phyloP scores from a whole-genome alignment of 2,113 vertebrate species.

The Oophaga pumilio region DNA sequence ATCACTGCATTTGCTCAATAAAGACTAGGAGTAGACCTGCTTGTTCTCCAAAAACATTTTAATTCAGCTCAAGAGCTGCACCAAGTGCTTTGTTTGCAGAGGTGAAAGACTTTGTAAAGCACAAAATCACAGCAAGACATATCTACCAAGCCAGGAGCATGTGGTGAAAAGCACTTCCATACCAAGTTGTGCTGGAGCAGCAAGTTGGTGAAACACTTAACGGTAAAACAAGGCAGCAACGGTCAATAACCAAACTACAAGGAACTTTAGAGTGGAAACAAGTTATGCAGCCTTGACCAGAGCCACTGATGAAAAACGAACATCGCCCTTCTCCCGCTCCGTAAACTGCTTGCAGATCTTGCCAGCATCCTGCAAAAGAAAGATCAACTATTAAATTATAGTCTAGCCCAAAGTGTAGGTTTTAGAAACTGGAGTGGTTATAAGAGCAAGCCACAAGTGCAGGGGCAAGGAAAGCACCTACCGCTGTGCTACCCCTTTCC shows the following conservation, averaged over 20 bases:
- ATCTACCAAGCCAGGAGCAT: not conserved
- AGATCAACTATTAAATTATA: not conserved
- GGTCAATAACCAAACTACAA: not conserved
- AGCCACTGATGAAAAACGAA: conserved; percentile 93
- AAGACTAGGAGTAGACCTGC: no score
- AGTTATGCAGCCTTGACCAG: conserved; percentile 79
- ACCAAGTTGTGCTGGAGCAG: not conserved
- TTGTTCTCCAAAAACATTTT: conserved; percentile 34
- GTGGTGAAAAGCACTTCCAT: conserved; percentile 28
- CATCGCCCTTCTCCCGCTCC: conserved; percentile 88
- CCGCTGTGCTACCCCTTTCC: no score
- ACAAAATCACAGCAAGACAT: conserved; percentile 10
- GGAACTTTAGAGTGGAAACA: not conserved
- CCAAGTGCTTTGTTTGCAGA: conserved; percentile 14
- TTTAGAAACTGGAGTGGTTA: no score
- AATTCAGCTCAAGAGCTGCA: conserved; percentile 20
- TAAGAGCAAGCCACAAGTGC: no score
- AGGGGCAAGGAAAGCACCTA: no score
- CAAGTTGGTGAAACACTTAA: not conserved
- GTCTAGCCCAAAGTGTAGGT: no score
- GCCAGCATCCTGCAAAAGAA: conserved; percentile 81
- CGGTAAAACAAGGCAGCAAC: not conserved
- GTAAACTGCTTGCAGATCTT: conserved; percentile 89
- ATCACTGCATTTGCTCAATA: no score
- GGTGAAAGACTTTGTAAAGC: conserved; percentile 33